Evolutionary conservation across 2,888 invertebrate species (phyloP).

Genomic region (Diarsia mendica): DNA sequence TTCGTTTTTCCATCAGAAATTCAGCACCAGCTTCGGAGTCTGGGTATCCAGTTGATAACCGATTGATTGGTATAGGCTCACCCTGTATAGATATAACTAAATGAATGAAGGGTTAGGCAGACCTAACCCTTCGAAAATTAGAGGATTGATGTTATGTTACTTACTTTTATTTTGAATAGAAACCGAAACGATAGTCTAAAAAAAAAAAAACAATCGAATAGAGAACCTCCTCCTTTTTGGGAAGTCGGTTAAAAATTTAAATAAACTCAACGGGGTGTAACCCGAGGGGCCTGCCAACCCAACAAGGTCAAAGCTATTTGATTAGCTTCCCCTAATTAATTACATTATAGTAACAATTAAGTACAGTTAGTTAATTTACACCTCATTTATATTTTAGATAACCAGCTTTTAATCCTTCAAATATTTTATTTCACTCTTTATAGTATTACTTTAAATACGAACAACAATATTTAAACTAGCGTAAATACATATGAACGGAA

Average conservation of each 20-base stretch:
- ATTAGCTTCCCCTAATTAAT: constrained; percentile 55
- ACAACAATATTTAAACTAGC: background rate
- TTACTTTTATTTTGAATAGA: background rate
- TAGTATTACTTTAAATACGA: background rate
- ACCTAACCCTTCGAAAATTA: too few species aligned
- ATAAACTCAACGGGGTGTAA: constrained; percentile 24
- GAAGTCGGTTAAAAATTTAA: too few species aligned
- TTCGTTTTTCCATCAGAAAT: too few species aligned
- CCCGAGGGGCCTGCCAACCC: constrained; percentile 20
- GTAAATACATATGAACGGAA: too few species aligned
- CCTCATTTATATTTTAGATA: constrained; percentile 35
- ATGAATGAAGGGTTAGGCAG: too few species aligned
- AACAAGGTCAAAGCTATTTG: constrained; percentile 50
- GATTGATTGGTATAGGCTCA: too few species aligned
- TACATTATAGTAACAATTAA: constrained; percentile 34
- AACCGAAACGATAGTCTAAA: background rate
- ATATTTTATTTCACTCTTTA: background rate
- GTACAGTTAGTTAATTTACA: constrained; percentile 14
- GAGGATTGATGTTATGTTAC: too few species aligned
- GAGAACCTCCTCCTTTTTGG: too few species aligned
- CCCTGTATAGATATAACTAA: too few species aligned
- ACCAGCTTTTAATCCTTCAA: constrained; percentile 2
- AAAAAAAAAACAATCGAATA: too few species aligned
- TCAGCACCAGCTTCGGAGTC: too few species aligned
- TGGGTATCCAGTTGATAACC: too few species aligned